Evolutionary conservation across 2,888 invertebrate genomes (phyloP).

Genomic region (Callimorpha dominula): DNA sequence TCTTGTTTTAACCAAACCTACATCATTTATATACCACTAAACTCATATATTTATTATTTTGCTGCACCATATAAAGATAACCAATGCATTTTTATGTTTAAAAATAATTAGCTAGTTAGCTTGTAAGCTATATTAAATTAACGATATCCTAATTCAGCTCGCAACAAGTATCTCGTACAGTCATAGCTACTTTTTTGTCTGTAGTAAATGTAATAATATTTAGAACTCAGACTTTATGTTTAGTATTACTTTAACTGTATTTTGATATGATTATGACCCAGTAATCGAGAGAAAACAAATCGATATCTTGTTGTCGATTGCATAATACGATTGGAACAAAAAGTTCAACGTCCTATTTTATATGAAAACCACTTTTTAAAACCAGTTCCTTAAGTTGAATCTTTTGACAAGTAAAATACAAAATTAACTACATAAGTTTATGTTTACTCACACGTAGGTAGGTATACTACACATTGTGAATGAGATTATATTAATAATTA

Average conservation of each 20-base stretch:
- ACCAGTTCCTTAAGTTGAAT: slow-evolving; percentile 73
- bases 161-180: background rate
- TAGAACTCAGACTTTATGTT: slow-evolving; percentile 22
- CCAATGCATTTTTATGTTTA: slow-evolving; percentile 21
- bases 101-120: slow-evolving; percentile 16
- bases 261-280: slow-evolving; percentile 51
- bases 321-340: slow-evolving; percentile 72
- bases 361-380: slow-evolving; percentile 80
- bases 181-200: background rate
- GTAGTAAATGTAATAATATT: background rate
- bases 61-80: slow-evolving; percentile 19
- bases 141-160: slow-evolving; percentile 22
- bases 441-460: slow-evolving; percentile 45
- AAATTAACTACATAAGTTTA: slow-evolving; percentile 54
- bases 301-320: slow-evolving; percentile 69
- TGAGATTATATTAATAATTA: slow-evolving; percentile 49
- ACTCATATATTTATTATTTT: background rate
- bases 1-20: background rate
- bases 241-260: slow-evolving; percentile 29
- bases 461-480: slow-evolving; percentile 39
- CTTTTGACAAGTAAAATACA: slow-evolving; percentile 64
- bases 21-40: no score
- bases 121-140: slow-evolving; percentile 20
- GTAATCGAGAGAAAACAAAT: slow-evolving; percentile 72
- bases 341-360: slow-evolving; percentile 82